Base-by-base conservation (phyloP, 2,888 invertebrate species). In the Drosophila infuscata region DNA sequence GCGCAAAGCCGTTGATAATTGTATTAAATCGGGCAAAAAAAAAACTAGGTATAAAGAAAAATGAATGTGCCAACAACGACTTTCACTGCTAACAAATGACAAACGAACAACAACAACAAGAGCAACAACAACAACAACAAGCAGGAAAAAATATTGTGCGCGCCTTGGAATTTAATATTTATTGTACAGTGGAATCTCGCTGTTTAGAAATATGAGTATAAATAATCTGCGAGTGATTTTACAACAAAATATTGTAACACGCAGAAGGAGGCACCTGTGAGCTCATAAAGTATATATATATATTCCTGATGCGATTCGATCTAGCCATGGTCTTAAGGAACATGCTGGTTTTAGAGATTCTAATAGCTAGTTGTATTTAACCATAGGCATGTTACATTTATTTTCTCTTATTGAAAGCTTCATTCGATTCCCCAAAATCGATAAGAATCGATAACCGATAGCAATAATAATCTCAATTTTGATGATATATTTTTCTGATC, bases 51-150 rank as follows among this genome's bases (percentile, higher is more conserved):
- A 17, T 15, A 25, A 20, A 17, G 25, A 63, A 56, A 64, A 73
- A 46, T 56, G 51, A 89, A 87, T 81, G 82, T 65, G 67, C 68
- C 67, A 67, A 58, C 69, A 64, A 70, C 84, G 74, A 88, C 90
- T 83, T 83, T 88, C 88, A 83, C 90, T 89, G 76, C 56, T 60
- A 17, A 63, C 63, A 79, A 86, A 77, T 80, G 79, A 82, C 86
- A 83, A 69, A 41, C 53, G 51, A 32, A 20, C 56, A 43, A 38
- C 57, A 54, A 53, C 8, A 36, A 33, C 8, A 52, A 38, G 20
- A 25, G 20, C 38, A 66, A 43, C 43, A 59, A 30, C 51, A 61
- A 43, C 62, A 71, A 29, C 61, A 85, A 57, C 69, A 54, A 41
- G 67, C 64, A 56, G 63, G 29, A 65, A 81, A 76, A 64, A 61